Conservation (phyloP, 92 coral and sea anemone genomes). For the Palythoa heliodiscus region DNA sequence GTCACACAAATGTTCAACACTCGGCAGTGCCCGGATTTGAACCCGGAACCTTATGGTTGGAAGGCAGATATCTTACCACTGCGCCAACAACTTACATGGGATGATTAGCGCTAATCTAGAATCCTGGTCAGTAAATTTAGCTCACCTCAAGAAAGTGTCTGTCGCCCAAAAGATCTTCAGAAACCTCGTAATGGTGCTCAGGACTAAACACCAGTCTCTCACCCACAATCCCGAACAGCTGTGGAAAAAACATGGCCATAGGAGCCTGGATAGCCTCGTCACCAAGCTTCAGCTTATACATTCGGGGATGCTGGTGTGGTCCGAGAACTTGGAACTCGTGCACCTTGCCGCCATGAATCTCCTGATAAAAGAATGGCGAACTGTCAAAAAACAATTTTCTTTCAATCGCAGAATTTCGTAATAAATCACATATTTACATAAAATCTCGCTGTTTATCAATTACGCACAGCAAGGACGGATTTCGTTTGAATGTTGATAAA, state of each 20-base stretch:
- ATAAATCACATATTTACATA: neutral
- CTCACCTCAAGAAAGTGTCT: conserved; percentile 90
- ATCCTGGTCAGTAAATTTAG: neutral
- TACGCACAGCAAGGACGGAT: too few relatives aligned
- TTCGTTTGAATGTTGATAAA: too few relatives aligned
- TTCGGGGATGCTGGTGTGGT: conserved; percentile 76
- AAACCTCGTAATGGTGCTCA: conserved; percentile 88
- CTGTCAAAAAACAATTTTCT: neutral
- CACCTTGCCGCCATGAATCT: conserved; percentile 91
- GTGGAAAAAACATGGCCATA: conserved; percentile 99
- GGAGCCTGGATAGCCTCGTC: conserved; percentile 99
- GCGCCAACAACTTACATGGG: neutral
- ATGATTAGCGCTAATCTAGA: neutral
- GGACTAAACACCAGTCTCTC: conserved; percentile 76
- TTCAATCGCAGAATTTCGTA: neutral
- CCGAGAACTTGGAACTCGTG: conserved; percentile 99
- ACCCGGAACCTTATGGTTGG: too few relatives aligned
- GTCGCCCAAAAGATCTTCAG: conserved; percentile 94
- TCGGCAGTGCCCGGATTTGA: too few relatives aligned
- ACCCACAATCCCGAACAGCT: conserved; percentile 93
- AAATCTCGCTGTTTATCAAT: neutral
- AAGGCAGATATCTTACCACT: too few relatives aligned
- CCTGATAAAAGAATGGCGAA: conserved; percentile 53
- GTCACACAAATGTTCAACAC: too few relatives aligned
- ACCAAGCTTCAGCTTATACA: conserved; percentile 92